These are phyloP conservation scores for Chaetophractus vellerosus DNA, from an alignment of 2,797 vertebrate species.

Conservation along the genomic window DNA sequence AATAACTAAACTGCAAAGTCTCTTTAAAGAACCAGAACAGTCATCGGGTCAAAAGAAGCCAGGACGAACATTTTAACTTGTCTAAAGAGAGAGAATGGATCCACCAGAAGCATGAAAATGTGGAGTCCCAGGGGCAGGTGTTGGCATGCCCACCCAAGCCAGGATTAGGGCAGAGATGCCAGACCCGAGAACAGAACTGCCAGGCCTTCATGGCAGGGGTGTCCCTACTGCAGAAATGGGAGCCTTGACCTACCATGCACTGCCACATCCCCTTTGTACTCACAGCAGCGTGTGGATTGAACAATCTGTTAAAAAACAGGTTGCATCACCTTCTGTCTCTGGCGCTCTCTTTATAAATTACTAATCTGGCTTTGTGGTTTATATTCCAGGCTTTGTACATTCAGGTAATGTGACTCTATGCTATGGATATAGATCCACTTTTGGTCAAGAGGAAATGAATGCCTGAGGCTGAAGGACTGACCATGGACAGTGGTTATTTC, in stretches of 20 bases:
- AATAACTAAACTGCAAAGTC: neutral
- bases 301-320: slow-evolving; percentile 62
- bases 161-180: neutral
- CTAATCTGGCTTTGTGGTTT: neutral
- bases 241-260: neutral
- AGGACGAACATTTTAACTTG: neutral
- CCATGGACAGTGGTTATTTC: neutral
- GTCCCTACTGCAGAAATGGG: neutral
- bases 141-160: neutral
- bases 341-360: slow-evolving; percentile 64
- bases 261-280: neutral
- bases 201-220: neutral
- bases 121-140: neutral
- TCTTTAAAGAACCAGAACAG: neutral
- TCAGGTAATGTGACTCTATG: neutral
- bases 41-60: neutral
- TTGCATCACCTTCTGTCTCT: neutral
- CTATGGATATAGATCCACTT: neutral
- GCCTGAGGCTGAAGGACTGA: neutral
- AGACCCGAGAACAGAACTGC: neutral
- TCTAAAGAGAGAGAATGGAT: neutral
- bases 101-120: neutral
- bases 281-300: neutral
- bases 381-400: slow-evolving; percentile 50
- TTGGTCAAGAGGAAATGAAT: slow-evolving; percentile 24